Conservation (phyloP, 2,888 invertebrate species). For the Ceramica pisi region DNA sequence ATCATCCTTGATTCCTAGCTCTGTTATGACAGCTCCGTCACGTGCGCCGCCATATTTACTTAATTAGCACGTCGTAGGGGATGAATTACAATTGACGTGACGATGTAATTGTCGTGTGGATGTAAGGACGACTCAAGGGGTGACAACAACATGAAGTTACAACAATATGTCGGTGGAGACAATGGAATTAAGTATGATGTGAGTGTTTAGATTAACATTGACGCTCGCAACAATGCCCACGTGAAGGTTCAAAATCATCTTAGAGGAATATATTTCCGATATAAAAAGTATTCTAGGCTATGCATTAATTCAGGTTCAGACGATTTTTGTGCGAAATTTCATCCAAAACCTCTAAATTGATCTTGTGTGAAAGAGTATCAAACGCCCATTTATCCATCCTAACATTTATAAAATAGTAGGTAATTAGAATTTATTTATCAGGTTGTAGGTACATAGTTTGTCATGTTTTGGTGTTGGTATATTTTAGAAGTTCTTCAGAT, state of each 20-base stretch:
- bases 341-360: no score
- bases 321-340: no score
- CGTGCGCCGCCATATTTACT: constrained; percentile 57
- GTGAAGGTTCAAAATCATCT: background rate
- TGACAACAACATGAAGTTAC: constrained; percentile 8
- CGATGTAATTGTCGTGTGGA: constrained; percentile 28
- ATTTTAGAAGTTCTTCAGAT: no score
- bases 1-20: constrained; percentile 3
- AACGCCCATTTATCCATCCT: no score
- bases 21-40: constrained; percentile 26
- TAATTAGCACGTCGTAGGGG: constrained; percentile 52
- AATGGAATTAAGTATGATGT: constrained; percentile 14
- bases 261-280: no score
- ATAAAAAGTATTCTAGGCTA: no score
- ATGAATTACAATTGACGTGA: constrained; percentile 55
- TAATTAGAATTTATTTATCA: no score
- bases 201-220: background rate
- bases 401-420: no score
- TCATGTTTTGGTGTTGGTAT: no score
- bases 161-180: constrained; percentile 25
- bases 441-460: no score
- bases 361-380: background rate
- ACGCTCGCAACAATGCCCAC: background rate
- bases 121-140: background rate
- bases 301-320: no score